Conservation (phyloP, 2,888 invertebrate genomes). For the Mythimna vitellina region DNA sequence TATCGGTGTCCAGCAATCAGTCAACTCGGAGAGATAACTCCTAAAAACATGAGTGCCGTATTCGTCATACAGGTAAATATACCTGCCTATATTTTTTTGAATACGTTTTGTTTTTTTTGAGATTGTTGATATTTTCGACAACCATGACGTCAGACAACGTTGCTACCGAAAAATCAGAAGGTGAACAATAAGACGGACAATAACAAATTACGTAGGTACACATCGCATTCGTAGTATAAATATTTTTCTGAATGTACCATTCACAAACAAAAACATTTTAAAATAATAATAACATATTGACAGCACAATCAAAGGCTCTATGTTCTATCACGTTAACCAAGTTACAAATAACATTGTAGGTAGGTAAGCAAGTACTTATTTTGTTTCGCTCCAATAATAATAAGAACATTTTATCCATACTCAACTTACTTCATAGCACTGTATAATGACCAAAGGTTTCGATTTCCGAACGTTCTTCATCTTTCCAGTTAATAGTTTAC, state of each 20-base stretch:
- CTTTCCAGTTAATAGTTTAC: constrained; percentile 48
- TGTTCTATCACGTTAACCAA: constrained; percentile 15
- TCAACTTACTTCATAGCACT: constrained; percentile 91
- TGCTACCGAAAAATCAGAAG: constrained; percentile 31
- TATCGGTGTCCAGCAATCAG: constrained; percentile 59
- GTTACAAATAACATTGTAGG: constrained; percentile 31
- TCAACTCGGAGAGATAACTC: constrained; percentile 58
- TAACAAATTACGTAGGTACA: constrained; percentile 27
- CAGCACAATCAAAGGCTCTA: constrained; percentile 21
- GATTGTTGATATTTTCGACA: constrained; percentile 46
- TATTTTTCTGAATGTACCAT: constrained; percentile 7
- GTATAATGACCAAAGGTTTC: constrained; percentile 90
- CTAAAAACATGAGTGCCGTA: constrained; percentile 28
- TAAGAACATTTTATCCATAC: constrained; percentile 52
- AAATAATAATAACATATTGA: constrained; percentile 2
- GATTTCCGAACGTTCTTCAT: constrained; percentile 83
- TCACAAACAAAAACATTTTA: background rate
- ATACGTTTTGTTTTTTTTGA: constrained; percentile 22
- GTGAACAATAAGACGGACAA: constrained; percentile 25
- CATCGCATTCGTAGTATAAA: constrained; percentile 3
- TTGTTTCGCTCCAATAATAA: constrained; percentile 73
- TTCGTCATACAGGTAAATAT: constrained; percentile 21
- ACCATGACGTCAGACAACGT: constrained; percentile 38
- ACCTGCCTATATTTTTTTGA: constrained; percentile 26
- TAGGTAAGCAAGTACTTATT: constrained; percentile 43